These are phyloP conservation scores for Myrmecobius fasciatus DNA, from an alignment of 2,113 vertebrate species.

Conservation along the genomic window DNA sequence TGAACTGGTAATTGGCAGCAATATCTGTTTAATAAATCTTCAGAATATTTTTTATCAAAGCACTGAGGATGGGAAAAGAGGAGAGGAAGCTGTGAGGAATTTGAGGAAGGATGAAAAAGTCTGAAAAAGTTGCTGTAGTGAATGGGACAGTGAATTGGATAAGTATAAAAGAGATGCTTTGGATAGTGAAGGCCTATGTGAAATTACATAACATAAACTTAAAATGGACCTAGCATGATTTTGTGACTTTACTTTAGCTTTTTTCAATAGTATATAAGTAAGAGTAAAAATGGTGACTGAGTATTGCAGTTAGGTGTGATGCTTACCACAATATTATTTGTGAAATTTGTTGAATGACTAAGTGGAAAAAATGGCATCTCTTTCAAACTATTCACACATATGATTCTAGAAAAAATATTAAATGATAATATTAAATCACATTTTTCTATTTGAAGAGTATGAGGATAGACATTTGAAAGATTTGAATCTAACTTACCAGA, in stretches of 20 bases:
- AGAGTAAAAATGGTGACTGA: background rate
- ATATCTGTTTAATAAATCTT: background rate
- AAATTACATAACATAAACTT: background rate
- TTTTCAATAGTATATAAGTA: background rate
- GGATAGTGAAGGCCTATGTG: background rate
- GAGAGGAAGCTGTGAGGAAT: background rate
- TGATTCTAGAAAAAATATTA: background rate
- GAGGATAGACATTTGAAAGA: slow-evolving; percentile 32
- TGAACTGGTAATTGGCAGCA: background rate
- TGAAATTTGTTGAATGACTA: slow-evolving; percentile 3
- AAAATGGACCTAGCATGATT: background rate
- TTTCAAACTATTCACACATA: slow-evolving; percentile 18
- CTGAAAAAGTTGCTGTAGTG: background rate
- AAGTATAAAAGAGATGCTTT: background rate
- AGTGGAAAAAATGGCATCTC: slow-evolving; percentile 7
- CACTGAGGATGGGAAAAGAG: background rate
- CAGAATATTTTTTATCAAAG: background rate
- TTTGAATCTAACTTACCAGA: slow-evolving; percentile 50
- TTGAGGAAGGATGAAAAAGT: background rate
- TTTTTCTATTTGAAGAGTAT: slow-evolving; percentile 40
- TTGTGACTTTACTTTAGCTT: background rate
- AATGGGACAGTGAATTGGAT: background rate
- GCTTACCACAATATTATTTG: slow-evolving; percentile 28
- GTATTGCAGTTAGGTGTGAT: background rate
- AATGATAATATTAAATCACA: background rate